These are phyloP conservation scores for Gymnopithys bicolor DNA, from an alignment of 2,797 vertebrate genomes.

Conservation along the genomic window DNA sequence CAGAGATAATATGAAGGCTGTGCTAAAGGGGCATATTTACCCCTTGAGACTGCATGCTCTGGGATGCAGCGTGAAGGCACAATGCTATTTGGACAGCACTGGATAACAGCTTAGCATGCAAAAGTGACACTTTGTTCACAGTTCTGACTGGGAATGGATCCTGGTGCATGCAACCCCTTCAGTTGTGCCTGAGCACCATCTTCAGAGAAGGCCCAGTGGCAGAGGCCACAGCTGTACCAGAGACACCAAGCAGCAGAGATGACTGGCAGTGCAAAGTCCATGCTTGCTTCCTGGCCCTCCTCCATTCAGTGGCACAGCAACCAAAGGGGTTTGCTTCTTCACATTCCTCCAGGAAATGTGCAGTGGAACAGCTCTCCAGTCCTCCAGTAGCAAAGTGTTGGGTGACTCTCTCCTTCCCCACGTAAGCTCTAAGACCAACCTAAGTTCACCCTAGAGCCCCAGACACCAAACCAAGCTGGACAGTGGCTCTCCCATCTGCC, in stretches of 20 bases:
- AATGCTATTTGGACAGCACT: not conserved
- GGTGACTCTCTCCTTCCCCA: not conserved
- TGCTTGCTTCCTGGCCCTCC: not conserved
- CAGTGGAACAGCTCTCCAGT: not conserved
- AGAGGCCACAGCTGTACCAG: not conserved
- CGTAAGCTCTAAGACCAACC: not conserved
- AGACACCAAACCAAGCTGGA: not conserved
- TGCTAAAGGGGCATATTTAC: not conserved
- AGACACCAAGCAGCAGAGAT: not conserved
- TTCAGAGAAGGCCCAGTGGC: not conserved
- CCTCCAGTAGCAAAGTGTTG: not conserved
- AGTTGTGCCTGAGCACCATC: rapidly evolving
- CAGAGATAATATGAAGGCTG: not conserved
- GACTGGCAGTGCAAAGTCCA: not conserved
- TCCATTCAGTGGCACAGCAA: not conserved
- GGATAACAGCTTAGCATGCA: rapidly evolving
- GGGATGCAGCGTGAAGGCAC: not conserved
- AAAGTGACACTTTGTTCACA: not conserved
- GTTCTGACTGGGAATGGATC: not conserved
- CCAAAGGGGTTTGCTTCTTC: not conserved
- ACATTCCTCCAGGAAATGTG: not conserved
- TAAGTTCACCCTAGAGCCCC: not conserved
- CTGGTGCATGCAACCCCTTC: not conserved
- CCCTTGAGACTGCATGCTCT: not conserved
- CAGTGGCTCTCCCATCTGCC: not conserved